Conservation (phyloP, 2,113 vertebrate species). For the Amphilophus citrinellus region DNA sequence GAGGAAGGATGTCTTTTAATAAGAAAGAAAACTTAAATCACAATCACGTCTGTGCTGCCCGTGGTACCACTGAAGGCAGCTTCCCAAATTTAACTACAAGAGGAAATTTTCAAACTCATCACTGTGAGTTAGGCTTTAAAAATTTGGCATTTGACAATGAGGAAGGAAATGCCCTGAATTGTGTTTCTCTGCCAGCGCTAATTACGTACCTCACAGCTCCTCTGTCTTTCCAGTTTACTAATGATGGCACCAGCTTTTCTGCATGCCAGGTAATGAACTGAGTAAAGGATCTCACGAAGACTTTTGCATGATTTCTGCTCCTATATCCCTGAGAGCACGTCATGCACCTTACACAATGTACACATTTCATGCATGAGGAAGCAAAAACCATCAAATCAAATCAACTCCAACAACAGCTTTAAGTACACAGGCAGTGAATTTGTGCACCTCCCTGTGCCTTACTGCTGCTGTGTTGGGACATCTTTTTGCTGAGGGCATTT, state of each 20-base stretch:
- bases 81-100: conserved; percentile 23
- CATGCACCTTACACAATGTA: neutral
- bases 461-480: conserved; percentile 56
- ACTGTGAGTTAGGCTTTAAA: conserved; percentile 1
- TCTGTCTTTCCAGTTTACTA: neutral
- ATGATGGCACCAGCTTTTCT: conserved; percentile 14
- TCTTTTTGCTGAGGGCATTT: conserved; percentile 69
- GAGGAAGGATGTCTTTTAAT: neutral
- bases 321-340: neutral
- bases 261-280: neutral
- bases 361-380: neutral
- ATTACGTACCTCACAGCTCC: conserved; percentile 4
- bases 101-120: conserved; percentile 14
- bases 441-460: conserved; percentile 28
- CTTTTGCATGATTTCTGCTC: neutral
- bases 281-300: neutral
- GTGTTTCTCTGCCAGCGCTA: neutral
- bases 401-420: conserved; percentile 6
- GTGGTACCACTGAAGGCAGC: conserved; percentile 41
- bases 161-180: neutral
- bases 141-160: conserved; percentile 8
- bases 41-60: conserved; percentile 16
- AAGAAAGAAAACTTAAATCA: neutral
- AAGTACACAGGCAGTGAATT: conserved; percentile 24
- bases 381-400: conserved; percentile 15